Percentiles rank a stretch among this genome's conserved stretches.
These are phyloP conservation scores for Hypercompe scribonia DNA, from an alignment of 2,888 invertebrate genomes.

Conservation along the genomic window DNA sequence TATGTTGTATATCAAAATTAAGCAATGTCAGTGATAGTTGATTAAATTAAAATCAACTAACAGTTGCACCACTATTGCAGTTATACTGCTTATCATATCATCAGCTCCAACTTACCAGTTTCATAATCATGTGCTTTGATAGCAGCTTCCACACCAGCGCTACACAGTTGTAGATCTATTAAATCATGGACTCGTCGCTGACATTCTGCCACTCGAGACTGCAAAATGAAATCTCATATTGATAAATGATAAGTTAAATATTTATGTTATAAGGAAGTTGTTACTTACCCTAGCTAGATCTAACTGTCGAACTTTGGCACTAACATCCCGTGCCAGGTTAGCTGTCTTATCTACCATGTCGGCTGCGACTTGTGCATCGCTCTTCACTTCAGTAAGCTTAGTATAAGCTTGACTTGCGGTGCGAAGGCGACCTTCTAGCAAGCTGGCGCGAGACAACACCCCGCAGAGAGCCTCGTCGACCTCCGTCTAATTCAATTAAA, in stretches of 20 bases:
- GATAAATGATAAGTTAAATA: neutral
- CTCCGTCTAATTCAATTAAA: slow-evolving; percentile 84
- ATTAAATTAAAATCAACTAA: too few relatives aligned
- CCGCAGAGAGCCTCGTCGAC: slow-evolving; percentile 90
- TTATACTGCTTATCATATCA: neutral
- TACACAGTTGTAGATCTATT: slow-evolving; percentile 97
- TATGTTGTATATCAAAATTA: too few relatives aligned
- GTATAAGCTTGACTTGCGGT: slow-evolving; percentile 93
- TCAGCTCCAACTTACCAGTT: slow-evolving; percentile 82
- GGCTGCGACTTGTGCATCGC: slow-evolving; percentile 93
- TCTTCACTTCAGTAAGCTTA: slow-evolving; percentile 91
- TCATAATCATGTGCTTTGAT: slow-evolving; percentile 98
- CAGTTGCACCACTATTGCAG: too few relatives aligned
- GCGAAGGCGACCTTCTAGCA: slow-evolving; percentile 92
- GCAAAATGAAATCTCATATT: slow-evolving; percentile 18
- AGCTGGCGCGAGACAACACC: slow-evolving; percentile 91
- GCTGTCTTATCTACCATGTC: slow-evolving; percentile 96
- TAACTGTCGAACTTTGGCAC: slow-evolving; percentile 97
- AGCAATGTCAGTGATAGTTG: too few relatives aligned
- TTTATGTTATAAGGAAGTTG: neutral
- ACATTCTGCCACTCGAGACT: slow-evolving; percentile 97
- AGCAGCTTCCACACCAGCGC: slow-evolving; percentile 98
- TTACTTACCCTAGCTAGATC: slow-evolving; percentile 94
- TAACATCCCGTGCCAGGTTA: slow-evolving; percentile 96
- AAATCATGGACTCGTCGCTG: slow-evolving; percentile 97